Base-by-base conservation (phyloP, 2,797 vertebrate species). In the Rhynchotus rufescens region DNA sequence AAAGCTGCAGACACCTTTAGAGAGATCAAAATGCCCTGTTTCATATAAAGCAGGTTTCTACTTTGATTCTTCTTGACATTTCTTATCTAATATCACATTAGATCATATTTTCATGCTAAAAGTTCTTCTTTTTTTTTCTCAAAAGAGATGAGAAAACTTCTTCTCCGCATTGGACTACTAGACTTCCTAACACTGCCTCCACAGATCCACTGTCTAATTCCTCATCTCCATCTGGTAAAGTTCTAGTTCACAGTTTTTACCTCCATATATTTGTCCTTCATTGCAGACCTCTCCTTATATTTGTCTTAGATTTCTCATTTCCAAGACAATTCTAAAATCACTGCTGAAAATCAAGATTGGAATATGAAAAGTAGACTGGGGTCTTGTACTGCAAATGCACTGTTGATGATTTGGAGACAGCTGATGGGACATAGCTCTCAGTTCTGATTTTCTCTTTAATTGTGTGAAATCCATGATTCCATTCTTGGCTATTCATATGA, bases 191-290 rank as follows among this genome's bases (percentile, higher is more conserved):
- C 22, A 52, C 0, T 2, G 30, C 45, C 30, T 83, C 47, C 22
- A 52, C 52, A 83, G 91, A 93, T 73, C 34, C 52, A 40, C 32
- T 51, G 15, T 72, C 65, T 76, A 68, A 88, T 77, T 83, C 56
- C 32, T 94, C 64, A 76, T 88, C 75, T 90, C 91, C 92, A 87
- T 86, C 86, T 88, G 90, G 59, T 92, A 76, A 78, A 81, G 91
- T 96, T 95, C 84, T 90, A 94, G 81, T 95, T 94, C 91, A 88
- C 74, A 87, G 88, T 95, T 59, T 77, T 83, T 95, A 76, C 60
- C 73, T 92, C 69, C 51, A 2, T 80, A 78, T 83, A 81, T 86
- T 90, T 89, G 81, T 81, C 80, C 82, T 96, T 92, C 9, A 4
- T 45, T 90, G 84, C 66, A 93, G 92, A 20, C 73, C 79, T 93